These are phyloP conservation scores for Eptesicus fuscus DNA, from an alignment of 2,113 vertebrate genomes.

Conservation along the genomic window DNA sequence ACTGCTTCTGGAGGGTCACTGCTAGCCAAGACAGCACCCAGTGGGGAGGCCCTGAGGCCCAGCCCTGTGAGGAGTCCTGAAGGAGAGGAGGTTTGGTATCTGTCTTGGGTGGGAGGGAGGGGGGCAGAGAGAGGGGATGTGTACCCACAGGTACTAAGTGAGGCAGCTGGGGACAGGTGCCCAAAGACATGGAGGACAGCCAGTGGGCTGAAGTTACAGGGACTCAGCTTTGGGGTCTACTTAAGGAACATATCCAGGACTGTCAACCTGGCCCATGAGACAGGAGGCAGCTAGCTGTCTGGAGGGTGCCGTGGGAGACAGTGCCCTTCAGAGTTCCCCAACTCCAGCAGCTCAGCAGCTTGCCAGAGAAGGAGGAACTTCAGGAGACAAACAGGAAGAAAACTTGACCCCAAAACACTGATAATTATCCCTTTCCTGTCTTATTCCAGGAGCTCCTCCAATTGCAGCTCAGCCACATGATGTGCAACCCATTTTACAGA, in stretches of 20 bases:
- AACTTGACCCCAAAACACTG: not conserved
- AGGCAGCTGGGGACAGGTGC: not conserved
- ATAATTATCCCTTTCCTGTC: not conserved
- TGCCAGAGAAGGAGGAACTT: not conserved
- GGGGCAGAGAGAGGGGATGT: no score
- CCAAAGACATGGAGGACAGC: not conserved
- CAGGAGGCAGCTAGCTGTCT: not conserved
- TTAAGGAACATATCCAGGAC: not conserved
- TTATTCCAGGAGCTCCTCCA: not conserved
- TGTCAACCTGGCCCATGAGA: not conserved
- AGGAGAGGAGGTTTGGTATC: not conserved
- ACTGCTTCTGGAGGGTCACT: no score
- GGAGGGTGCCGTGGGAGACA: accelerated
- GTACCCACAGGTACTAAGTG: no score
- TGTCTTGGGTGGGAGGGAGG: not conserved
- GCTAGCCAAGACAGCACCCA: not conserved
- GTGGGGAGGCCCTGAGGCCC: accelerated
- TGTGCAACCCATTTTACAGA: not conserved
- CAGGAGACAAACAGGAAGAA: not conserved
- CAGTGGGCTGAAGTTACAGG: not conserved
- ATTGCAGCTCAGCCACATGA: not conserved
- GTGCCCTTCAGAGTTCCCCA: not conserved
- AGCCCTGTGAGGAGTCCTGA: not conserved
- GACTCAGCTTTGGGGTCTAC: not conserved
- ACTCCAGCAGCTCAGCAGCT: not conserved